Base-by-base conservation (phyloP, 1,140 invertebrate genomes). In the Hyles vespertilio region DNA sequence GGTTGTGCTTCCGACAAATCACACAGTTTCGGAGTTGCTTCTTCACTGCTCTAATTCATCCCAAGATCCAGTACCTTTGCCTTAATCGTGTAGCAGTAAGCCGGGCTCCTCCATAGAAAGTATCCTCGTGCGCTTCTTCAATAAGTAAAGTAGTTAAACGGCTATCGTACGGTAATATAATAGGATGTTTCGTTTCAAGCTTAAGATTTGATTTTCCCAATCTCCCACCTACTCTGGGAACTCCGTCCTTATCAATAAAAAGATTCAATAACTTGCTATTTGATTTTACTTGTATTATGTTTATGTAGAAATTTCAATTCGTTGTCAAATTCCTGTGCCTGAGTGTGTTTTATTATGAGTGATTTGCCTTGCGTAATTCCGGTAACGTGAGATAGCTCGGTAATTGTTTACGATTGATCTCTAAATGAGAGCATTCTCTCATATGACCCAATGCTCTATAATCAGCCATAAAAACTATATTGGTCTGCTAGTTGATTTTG, bases 191-290 rank as follows among this genome's bases (percentile, higher is more conserved):
- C 3, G 9, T 46, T 1, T 54, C 40, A 7, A 43, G 3, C 7
- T 32, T 8, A 1, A 74, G 10, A 7, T 40, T 36, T 3, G 67
- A 57, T 1, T 9, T 33, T 7, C 55, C 53, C 2, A 74, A 33
- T 12, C 74, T 43, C 5, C 71, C 74, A 12, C 74, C 71, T 7
- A 74, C 61, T 69, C 81, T 22, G 0, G 71, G 40, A 0, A 71
- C 0, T 0, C 58, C 53, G 0, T 56, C 22, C 2, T 44, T 2
- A 32, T 71, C 70, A 1, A 65, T 12, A 9, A 58, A 61, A 12
- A 63, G 43, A 8, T 22, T n/a, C 11, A 58, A 48, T 32, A 63
- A 33, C 12, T 44, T 50, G 32, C 57, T 63, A 10, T 63, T 59
- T 22, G 22, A 22, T 22, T 22, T 22, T 22, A 22, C 22, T 22